Base-by-base conservation (phyloP, 1,140 invertebrate species). In the Oscheius sp. region DNA sequence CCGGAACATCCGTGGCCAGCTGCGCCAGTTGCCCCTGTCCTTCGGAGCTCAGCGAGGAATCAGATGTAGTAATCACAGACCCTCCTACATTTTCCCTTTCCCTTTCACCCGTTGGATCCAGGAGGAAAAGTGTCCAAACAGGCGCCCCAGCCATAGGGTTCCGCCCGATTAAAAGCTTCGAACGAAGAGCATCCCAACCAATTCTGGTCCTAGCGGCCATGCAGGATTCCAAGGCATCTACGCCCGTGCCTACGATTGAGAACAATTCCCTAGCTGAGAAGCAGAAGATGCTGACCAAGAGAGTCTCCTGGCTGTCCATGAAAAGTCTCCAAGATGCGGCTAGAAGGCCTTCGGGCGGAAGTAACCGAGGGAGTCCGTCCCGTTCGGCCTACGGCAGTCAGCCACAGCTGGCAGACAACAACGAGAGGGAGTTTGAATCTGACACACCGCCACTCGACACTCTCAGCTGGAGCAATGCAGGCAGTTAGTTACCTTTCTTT, bases 381-480 rank as follows among this genome's bases (percentile, higher is more conserved):
- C 59, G 69, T 31, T 61, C 69, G 2, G 77, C 80, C 45, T 72
- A 80, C 49, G 81, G 69, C 13, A 61, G 52, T n/a, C 59, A 64
- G 34, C 69, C 69, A 13, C 59, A 61, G 46, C 77, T 82, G 45
- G 28, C 81, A 52, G 76, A 81, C 55, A 68, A 79, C 28, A 59
- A 58, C 29, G 78, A 67, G 28, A 34, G 64, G 42, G 80, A 83
- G 31, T 65, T 83, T 55, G 81, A 84, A 31, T 79, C 71, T 26
- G 81, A 83, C 62, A 83, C 81, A 15, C 81, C 81, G 13, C 81
- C 81, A 32, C 76, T 83, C 59, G 81, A 83, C 68, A 84, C 81
- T 13, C 77, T 83, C 42, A 79, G 77, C 74, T 83, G 81, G 81
- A 82, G 81, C 70, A 68, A 68, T 63, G 75, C 75, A 29, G 75